These are phyloP conservation scores for Anarrhichthys ocellatus DNA, from an alignment of 2,113 vertebrate species.

Conservation along the genomic window DNA sequence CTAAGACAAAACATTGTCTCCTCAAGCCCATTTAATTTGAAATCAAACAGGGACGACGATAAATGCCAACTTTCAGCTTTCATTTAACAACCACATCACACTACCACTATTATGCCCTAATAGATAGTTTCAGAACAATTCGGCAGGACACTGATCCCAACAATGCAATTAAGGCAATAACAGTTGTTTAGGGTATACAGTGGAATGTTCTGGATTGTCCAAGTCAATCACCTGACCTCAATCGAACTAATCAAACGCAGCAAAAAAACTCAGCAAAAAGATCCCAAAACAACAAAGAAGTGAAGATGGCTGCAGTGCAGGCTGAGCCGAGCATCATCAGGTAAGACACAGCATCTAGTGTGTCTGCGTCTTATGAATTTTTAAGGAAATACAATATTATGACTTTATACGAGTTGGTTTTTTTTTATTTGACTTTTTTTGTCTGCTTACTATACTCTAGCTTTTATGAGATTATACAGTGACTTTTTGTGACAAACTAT, in stretches of 20 bases:
- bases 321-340: background rate
- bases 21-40: background rate
- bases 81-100: background rate
- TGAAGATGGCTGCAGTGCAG: background rate
- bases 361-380: background rate
- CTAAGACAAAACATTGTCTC: background rate
- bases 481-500: too few relatives aligned
- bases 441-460: too few relatives aligned
- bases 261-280: background rate
- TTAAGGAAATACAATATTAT: too few relatives aligned
- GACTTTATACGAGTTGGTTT: too few relatives aligned
- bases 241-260: background rate
- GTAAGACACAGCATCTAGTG: background rate
- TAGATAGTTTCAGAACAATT: background rate
- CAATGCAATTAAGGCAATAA: background rate
- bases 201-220: background rate
- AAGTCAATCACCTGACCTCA: background rate
- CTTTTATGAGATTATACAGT: too few relatives aligned
- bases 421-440: too few relatives aligned
- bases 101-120: background rate
- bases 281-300: background rate
- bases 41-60: background rate
- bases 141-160: background rate
- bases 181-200: background rate
- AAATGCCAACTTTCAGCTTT: background rate